Conservation (phyloP, 1,140 invertebrate species). For the Idris sp. region DNA sequence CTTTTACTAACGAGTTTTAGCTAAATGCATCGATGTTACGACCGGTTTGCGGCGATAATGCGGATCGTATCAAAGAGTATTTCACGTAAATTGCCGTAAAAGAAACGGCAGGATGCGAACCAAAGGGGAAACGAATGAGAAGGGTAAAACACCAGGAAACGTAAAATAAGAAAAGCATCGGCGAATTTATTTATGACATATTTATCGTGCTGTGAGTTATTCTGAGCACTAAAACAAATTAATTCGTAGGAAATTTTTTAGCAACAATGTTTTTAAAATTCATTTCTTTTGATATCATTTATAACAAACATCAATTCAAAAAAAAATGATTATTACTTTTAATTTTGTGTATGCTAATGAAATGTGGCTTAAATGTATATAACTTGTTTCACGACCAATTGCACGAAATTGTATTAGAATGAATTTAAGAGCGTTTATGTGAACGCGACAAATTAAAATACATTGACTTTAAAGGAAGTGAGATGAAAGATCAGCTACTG, state of each 20-base stretch:
- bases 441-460: slow-evolving; percentile 57
- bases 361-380: slow-evolving; percentile 5
- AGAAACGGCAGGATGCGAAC: slow-evolving; percentile 36
- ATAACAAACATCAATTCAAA: too few species aligned
- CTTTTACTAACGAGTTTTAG: slow-evolving; percentile 61
- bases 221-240: slow-evolving; percentile 65
- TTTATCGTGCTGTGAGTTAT: slow-evolving; percentile 64
- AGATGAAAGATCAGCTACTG: slow-evolving; percentile 54
- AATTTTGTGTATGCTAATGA: not conserved
- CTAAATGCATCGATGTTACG: slow-evolving; percentile 59
- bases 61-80: slow-evolving; percentile 58
- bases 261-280: not conserved
- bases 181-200: slow-evolving; percentile 65
- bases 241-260: too few species aligned
- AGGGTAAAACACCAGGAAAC: slow-evolving; percentile 7
- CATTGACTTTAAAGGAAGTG: slow-evolving; percentile 54
- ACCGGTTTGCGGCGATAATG: slow-evolving; percentile 59
- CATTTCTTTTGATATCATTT: too few species aligned
- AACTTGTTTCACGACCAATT: slow-evolving; percentile 24
- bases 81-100: slow-evolving; percentile 59
- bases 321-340: too few species aligned
- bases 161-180: slow-evolving; percentile 51
- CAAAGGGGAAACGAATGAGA: slow-evolving; percentile 2
- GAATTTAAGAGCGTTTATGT: slow-evolving; percentile 47
- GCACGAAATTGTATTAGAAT: slow-evolving; percentile 38